Evolutionary conservation across 2,797 vertebrate genomes (phyloP), one percentile per base, ranked within the genome.

Genomic region (Chromis chromis): DNA sequence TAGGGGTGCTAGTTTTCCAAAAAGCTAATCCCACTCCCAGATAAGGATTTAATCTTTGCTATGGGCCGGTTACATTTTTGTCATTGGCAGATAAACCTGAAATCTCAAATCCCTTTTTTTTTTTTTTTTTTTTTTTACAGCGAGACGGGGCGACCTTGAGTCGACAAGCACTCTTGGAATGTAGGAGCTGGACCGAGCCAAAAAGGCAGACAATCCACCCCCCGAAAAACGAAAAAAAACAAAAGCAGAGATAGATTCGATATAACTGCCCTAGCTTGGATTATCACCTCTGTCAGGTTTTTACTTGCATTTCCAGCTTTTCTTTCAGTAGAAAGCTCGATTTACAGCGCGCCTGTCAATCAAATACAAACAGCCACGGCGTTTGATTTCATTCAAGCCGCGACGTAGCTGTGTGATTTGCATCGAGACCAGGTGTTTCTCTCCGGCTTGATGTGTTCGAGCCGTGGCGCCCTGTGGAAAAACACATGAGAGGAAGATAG

Each of bases 131-230:
- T n/a, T 25, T 25, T 25, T 25, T 25, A 68, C 62, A 66, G 73
- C 16, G 11, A 76, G 70, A 78, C 68, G 76, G 65, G 59, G 70
- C 65, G 78, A 83, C 88, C 83, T 87, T 67, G 83, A 75, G 79
- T 86, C 54, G 65, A 86, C 72, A 80, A 86, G 86, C 86, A 64
- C 81, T 88, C 69, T 50, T 84, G 89, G 90, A 92, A 93, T 92
- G 85, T 84, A 50, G 74, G 81, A 86, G 61, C 52, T 6, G 52
- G 56, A 70, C 69, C 1, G 70, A 82, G 89, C 86, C 86, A 84
- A 83, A 74, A 78, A 50, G 78, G 64, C 79, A 86, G 24, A 77
- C 61, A 70, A 74, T 24, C 70, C 40, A 48, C 21, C n/a, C 25
- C 56, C 5, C 40, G 0, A 4, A 16, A 4, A 24, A 13, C n/a